Base-by-base conservation (phyloP, 2,888 invertebrate species). In the Lamproptera curius region DNA sequence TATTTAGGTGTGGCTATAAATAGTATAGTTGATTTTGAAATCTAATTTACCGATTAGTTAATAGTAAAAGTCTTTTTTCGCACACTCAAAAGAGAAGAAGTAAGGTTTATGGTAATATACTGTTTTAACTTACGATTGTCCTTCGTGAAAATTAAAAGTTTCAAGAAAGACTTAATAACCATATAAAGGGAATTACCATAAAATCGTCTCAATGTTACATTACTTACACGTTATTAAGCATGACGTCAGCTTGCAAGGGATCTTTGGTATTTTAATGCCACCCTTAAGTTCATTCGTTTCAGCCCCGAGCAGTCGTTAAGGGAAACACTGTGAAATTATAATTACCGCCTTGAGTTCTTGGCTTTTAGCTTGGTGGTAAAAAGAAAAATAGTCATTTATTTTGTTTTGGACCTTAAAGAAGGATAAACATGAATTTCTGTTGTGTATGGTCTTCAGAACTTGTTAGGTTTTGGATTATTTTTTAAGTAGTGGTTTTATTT, bases 241-340 rank as follows among this genome's bases (percentile, higher is more conserved):
- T 49, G 43, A 39, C 42, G 34, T 16, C 16, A 11, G 16, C 43
- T 2, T 34, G 15, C 20, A 36, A 17, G 39, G 48, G 42, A 6
- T 49, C 13, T 34, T 36, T n/a, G 34, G 26, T 10, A 49, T 49
- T 37, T 50, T 42, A 48, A 47, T 36, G 41, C n/a, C 20, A 42
- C 41, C 46, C 46, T 53, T 42, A 46, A 51, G 50, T 49, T 52
- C 48, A 48, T 48, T 50, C 38, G 46, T 51, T 50, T 52, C 49
- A 41, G 20, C 50, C 54, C 54, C 48, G 46, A 35, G 53, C 61
- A 61, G 56, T 58, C 50, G 46, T 59, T 58, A 52, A 38, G 50
- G 54, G 57, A 57, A 59, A 52, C 53, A 63, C 59, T 73, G 72
- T 70, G 56, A 67, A 69, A 76, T 77, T 70, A 65, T 68, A 66